A percentile compares a stretch with the other conserved stretches of the same genome.
These are phyloP conservation scores for Phacellophora camtschatica DNA, from an alignment of 30 jellyfish, hydroid and myxozoan genomes.

Conservation along the genomic window DNA sequence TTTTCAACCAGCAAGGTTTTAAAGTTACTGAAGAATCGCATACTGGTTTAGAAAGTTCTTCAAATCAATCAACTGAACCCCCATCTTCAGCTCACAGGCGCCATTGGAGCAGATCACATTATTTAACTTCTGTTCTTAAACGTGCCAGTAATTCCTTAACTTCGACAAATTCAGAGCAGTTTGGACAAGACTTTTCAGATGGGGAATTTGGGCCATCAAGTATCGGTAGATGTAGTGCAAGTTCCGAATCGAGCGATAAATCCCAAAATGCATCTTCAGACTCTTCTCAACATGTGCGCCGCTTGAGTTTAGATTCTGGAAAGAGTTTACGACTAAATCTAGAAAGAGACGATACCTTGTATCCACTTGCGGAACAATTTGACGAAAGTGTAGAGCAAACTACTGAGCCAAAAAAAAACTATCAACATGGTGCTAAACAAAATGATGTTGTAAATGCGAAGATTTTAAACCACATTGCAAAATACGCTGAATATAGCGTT, in stretches of 20 bases:
- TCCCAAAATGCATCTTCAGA: neutral
- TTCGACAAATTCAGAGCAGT: too few relatives aligned
- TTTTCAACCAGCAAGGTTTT: too few relatives aligned
- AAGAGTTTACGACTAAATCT: slow-evolving; percentile 8
- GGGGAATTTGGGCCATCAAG: too few relatives aligned
- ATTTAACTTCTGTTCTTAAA: too few relatives aligned
- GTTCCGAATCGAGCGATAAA: neutral
- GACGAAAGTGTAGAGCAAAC: slow-evolving; percentile 22
- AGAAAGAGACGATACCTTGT: slow-evolving; percentile 28
- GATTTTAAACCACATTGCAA: neutral
- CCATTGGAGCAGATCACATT: too few relatives aligned
- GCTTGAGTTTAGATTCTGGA: slow-evolving; percentile 20
- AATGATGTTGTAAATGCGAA: neutral
- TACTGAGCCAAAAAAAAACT: neutral
- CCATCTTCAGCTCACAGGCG: too few relatives aligned
- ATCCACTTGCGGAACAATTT: slow-evolving; percentile 21
- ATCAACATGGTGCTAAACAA: neutral
- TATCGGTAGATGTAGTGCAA: neutral
- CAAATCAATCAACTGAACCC: too few relatives aligned
- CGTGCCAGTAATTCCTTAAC: too few relatives aligned
- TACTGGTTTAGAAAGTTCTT: too few relatives aligned
- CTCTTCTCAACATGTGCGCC: slow-evolving; percentile 4
- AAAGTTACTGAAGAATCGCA: too few relatives aligned
- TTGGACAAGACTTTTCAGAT: too few relatives aligned
- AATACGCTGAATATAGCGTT: neutral